Evolutionary conservation across 2,113 vertebrate genomes (phyloP).

Genomic region (Vicugna pacos): DNA sequence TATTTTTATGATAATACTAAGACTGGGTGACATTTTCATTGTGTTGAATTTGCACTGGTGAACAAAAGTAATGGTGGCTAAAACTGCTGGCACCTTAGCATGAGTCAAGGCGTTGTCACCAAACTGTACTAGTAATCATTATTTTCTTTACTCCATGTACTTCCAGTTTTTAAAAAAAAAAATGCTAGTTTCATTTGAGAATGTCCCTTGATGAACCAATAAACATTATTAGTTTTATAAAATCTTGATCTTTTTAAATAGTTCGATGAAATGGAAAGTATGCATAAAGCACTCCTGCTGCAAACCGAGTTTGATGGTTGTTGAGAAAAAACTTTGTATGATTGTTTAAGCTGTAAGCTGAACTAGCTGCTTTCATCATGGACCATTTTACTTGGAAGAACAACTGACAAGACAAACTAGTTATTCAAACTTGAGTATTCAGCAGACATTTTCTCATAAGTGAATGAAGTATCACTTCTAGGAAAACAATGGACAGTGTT

Average conservation of each 20-base stretch:
- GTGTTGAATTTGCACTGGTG: neutral
- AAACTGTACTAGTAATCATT: neutral
- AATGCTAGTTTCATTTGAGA: slow-evolving; percentile 9
- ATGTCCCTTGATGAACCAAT: neutral
- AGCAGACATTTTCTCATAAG: slow-evolving; percentile 16
- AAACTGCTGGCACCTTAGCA: neutral
- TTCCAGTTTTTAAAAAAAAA: neutral
- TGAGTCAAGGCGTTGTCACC: neutral
- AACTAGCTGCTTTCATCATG: neutral
- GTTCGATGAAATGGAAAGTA: neutral
- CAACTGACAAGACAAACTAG: neutral
- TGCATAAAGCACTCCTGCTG: neutral
- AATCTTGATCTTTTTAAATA: neutral
- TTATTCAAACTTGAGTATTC: neutral
- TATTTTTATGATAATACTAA: neutral
- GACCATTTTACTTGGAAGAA: neutral
- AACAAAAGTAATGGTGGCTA: neutral
- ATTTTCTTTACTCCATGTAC: neutral
- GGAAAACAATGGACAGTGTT: neutral
- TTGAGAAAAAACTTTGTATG: neutral
- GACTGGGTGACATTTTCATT: neutral
- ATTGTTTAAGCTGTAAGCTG: neutral
- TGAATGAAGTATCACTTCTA: neutral
- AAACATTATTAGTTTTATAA: neutral
- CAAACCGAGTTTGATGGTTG: neutral